These are phyloP conservation scores for Acleris laterana DNA, from an alignment of 2,888 invertebrate genomes.

Conservation along the genomic window DNA sequence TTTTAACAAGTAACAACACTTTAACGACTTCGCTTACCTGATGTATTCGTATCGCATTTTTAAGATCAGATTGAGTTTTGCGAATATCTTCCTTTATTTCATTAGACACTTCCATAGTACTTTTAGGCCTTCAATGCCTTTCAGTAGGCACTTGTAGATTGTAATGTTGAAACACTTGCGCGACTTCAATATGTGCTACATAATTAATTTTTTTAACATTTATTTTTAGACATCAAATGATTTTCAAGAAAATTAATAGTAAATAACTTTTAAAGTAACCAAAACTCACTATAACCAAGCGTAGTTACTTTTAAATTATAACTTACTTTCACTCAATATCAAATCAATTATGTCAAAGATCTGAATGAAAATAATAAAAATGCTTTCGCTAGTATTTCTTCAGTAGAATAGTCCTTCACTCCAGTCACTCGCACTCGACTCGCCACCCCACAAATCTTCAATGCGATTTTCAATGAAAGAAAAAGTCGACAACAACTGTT, in stretches of 20 bases:
- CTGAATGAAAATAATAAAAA: constrained; percentile 25
- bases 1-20: constrained; percentile 25
- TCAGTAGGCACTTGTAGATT: constrained; percentile 11
- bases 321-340: constrained; percentile 23
- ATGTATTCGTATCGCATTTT: constrained; percentile 86
- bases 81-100: constrained; percentile 86
- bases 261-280: constrained; percentile 28
- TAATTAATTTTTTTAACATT: constrained; percentile 34
- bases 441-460: constrained; percentile 19
- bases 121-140: constrained; percentile 18
- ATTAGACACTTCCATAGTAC: constrained; percentile 85
- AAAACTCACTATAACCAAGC: constrained; percentile 18
- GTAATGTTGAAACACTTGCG: constrained; percentile 17
- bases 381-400: constrained; percentile 26
- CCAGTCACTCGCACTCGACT: neutral
- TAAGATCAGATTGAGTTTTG: constrained; percentile 84
- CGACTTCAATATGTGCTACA: constrained; percentile 27
- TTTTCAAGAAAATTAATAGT: constrained; percentile 22
- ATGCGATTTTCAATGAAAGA: constrained; percentile 13
- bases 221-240: constrained; percentile 33
- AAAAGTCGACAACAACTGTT: neutral
- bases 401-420: constrained; percentile 12
- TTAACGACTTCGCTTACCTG: constrained; percentile 73
- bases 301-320: constrained; percentile 12
- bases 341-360: constrained; percentile 9